phyloP scores from a whole-genome alignment of 2,113 vertebrate species.

The Epinephelus cyanopodus region DNA sequence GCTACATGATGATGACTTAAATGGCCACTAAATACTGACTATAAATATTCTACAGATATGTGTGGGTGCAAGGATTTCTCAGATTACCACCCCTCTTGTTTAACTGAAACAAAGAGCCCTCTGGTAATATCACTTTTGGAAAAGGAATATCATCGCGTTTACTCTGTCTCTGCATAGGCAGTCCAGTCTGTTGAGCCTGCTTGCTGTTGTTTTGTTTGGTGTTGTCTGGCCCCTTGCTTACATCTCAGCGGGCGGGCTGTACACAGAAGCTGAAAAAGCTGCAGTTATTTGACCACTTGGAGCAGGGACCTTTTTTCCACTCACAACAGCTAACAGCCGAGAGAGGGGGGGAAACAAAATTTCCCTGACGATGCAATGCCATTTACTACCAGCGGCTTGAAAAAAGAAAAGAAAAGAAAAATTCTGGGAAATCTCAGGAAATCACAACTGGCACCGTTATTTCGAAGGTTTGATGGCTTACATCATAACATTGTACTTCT shows the following conservation, averaged over 20 bases:
- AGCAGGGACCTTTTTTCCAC: constrained; percentile 66
- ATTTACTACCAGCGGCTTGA: constrained; percentile 48
- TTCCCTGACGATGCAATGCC: constrained; percentile 48
- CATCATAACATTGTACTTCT: constrained; percentile 71
- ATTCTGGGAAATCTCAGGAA: constrained; percentile 76
- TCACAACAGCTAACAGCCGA: constrained; percentile 52
- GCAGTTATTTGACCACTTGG: constrained; percentile 70
- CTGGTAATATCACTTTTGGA: constrained; percentile 10
- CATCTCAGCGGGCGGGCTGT: constrained; percentile 68
- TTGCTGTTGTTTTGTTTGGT: constrained; percentile 70
- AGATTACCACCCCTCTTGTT: background rate
- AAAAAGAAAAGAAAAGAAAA: constrained; percentile 12
- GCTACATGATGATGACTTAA: background rate
- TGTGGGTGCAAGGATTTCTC: background rate
- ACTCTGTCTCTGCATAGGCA: constrained; percentile 6
- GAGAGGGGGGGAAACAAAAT: constrained; percentile 31
- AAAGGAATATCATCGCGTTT: background rate
- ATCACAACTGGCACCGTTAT: constrained; percentile 78
- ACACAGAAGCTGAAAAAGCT: constrained; percentile 73
- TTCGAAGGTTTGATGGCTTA: constrained; percentile 74
- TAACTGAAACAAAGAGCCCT: background rate
- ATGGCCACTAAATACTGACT: background rate
- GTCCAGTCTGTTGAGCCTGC: constrained; percentile 15
- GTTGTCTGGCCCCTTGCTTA: constrained; percentile 55
- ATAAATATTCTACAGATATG: background rate